A percentile compares a stretch with the other conserved stretches of the same genome.
Conservation (phyloP, 2,113 vertebrate species). For the Phylloscopus trochiloides region DNA sequence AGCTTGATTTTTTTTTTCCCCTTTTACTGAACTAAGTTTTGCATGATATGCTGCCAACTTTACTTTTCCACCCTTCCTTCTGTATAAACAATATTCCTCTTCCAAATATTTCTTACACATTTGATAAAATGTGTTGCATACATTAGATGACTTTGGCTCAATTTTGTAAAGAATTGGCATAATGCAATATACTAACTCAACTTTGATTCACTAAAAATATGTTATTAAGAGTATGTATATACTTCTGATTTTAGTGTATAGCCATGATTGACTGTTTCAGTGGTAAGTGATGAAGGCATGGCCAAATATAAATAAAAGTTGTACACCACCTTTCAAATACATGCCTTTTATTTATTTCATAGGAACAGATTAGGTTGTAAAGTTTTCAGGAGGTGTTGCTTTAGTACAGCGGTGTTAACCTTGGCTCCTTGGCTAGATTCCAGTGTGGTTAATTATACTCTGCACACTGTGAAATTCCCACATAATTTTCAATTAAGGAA, state of each 20-base stretch:
- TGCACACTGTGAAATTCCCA: conserved; percentile 53
- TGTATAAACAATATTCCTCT: conserved; percentile 49
- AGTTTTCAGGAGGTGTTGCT: conserved; percentile 38
- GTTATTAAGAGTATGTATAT: conserved; percentile 32
- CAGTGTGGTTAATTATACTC: conserved; percentile 52
- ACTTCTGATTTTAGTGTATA: conserved; percentile 7
- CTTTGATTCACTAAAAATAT: conserved; percentile 41
- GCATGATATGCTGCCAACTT: conserved; percentile 8
- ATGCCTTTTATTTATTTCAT: conserved; percentile 37
- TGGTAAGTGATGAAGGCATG: conserved; percentile 28
- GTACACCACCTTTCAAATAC: conserved; percentile 25
- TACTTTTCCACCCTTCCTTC: conserved; percentile 5
- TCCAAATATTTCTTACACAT: conserved; percentile 64
- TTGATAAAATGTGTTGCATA: conserved; percentile 62
- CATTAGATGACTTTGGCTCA: conserved; percentile 45
- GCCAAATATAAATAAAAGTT: conserved; percentile 52
- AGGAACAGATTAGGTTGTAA: conserved; percentile 44
- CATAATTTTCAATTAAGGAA: conserved; percentile 52
- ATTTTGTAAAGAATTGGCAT: conserved; percentile 40
- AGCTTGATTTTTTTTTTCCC: not conserved
- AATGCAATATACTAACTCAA: not conserved
- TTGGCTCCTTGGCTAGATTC: conserved; percentile 22
- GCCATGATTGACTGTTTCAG: conserved; percentile 21
- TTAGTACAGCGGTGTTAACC: conserved; percentile 22
- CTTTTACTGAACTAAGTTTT: conserved; percentile 54